Conservation (phyloP, 2,797 vertebrate species). For the Cynopterus sphinx region DNA sequence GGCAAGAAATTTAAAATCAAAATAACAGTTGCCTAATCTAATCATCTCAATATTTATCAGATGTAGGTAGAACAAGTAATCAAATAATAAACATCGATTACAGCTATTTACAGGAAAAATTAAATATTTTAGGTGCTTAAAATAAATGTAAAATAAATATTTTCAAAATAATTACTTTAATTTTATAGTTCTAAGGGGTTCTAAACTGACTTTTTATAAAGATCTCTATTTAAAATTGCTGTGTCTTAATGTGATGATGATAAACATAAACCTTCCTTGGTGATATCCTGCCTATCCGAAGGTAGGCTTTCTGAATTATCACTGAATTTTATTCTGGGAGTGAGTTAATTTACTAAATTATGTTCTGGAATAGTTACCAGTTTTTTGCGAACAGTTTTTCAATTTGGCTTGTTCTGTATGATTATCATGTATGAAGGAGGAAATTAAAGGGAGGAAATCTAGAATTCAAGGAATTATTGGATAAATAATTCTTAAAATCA, state of each 20-base stretch:
- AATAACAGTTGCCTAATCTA: background rate
- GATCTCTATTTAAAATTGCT: background rate
- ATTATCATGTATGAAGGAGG: background rate
- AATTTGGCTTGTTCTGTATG: background rate
- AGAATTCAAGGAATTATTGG: background rate
- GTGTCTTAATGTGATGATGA: background rate
- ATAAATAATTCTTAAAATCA: background rate
- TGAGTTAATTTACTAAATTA: conserved; percentile 20
- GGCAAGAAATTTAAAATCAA: background rate
- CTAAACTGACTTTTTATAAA: background rate
- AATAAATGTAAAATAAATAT: background rate
- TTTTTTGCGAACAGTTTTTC: background rate
- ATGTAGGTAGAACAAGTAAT: background rate
- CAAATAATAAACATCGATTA: background rate
- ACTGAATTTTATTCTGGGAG: background rate
- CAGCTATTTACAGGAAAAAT: background rate
- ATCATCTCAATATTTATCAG: background rate
- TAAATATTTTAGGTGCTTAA: background rate
- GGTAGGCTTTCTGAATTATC: background rate
- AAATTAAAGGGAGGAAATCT: background rate
- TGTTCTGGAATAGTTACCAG: background rate
- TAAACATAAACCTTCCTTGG: background rate
- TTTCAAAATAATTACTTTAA: background rate
- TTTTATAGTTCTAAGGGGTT: background rate
- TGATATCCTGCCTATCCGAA: background rate